These are phyloP conservation scores for Chrysotoxum bicinctum DNA, from an alignment of 2,888 invertebrate genomes.

Conservation along the genomic window DNA sequence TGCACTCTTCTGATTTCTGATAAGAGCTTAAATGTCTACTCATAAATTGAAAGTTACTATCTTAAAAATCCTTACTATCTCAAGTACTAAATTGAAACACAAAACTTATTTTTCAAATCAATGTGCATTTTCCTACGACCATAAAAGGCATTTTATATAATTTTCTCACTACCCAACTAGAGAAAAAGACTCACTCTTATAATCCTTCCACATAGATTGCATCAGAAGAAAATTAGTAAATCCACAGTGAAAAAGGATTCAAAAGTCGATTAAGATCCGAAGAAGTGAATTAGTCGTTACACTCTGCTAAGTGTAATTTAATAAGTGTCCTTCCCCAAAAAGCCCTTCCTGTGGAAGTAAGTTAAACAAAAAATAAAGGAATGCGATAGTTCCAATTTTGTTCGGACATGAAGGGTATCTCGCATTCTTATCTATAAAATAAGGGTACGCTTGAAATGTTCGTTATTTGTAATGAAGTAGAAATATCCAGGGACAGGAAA, in stretches of 20 bases:
- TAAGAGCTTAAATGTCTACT: no score
- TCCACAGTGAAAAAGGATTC: constrained; percentile 45
- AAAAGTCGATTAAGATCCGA: constrained; percentile 60
- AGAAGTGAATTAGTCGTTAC: constrained; percentile 26
- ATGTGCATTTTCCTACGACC: not conserved
- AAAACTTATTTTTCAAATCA: not conserved
- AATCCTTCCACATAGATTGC: not conserved
- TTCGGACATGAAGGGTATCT: not conserved
- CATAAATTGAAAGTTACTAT: no score
- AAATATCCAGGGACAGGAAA: constrained; percentile 8
- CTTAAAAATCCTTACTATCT: no score
- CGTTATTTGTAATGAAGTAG: constrained; percentile 14
- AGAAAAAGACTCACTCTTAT: not conserved
- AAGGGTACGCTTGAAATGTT: constrained; percentile 3
- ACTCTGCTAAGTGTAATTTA: constrained; percentile 42
- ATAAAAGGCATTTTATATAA: not conserved
- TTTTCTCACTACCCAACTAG: not conserved
- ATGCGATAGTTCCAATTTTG: not conserved
- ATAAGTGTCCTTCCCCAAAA: constrained; percentile 18
- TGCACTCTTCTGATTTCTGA: no score
- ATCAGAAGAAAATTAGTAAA: constrained; percentile 50
- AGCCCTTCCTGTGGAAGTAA: not conserved
- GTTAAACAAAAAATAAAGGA: not conserved
- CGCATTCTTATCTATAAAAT: not conserved
- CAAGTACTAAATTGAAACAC: no score